Base-by-base conservation (phyloP, 2,113 vertebrate species). In the Pangasianodon gigas region DNA sequence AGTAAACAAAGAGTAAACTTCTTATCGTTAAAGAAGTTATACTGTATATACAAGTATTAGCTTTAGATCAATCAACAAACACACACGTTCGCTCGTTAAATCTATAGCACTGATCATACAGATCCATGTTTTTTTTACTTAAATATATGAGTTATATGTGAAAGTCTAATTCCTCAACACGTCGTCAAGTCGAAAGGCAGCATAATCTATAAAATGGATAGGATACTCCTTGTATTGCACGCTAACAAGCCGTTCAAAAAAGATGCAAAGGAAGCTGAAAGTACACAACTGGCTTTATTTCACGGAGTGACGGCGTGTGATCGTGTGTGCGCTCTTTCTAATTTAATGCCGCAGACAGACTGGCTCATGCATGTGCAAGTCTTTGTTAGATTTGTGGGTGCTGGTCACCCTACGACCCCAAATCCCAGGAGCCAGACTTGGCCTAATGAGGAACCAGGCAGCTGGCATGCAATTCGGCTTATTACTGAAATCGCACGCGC, bases 341-440 rank as follows among this genome's bases (percentile, higher is more conserved):
- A 75, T 75, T 87, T 87, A 77, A 87, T 58, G 69, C 52, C 29
- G 51, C 85, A 77, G 85, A 58, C 69, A 87, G 69, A 16, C 19
- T 3, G 51, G n/a, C 74, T 87, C 86, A 86, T 88, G 87, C 74
- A 81, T 81, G 56, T 3, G 44, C 29, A 52, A 65, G 52, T 32
- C 87, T 84, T 89, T 89, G 37, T 56, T 84, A 74, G 7, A 83
- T 69, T 46, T 58, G 29, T 67, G 65, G 79, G 87, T 84, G 60
- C 79, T 67, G 51, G 80, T 74, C 51, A 52, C 79, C 62, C 62
- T 51, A 21, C 41, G 80, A 71, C 79, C 62, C 80, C 16, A 11
- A 71, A 84, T 83, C 87, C 51, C 87, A 74, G 48, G n/a, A 88
- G 87, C 65, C 86, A 80, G 86, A 48, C 74, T 69, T 11, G 44